Conservation (phyloP, 2,797 vertebrate genomes). For the Poecilia gillii region DNA sequence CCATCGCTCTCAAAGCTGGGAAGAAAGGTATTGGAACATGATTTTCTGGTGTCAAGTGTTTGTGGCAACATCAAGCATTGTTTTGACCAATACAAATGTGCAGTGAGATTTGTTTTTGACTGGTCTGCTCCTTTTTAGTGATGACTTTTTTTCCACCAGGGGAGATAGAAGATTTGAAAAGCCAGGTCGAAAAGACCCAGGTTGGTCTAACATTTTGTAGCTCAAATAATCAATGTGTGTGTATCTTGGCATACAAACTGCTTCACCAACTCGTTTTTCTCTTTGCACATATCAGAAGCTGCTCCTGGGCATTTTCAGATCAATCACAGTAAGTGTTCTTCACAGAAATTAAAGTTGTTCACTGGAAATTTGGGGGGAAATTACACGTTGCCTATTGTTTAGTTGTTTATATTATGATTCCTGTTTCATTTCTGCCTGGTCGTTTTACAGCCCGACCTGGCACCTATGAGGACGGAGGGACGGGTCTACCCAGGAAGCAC, state of each 20-base stretch:
- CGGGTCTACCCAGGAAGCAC: slow-evolving; percentile 87
- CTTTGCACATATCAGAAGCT: slow-evolving; percentile 61
- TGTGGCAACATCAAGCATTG: background rate
- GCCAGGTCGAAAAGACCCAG: slow-evolving; percentile 97
- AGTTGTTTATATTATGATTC: background rate
- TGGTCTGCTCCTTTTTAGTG: slow-evolving; percentile 3
- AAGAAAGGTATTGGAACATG: slow-evolving; percentile 89
- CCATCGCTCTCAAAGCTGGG: slow-evolving; percentile 99
- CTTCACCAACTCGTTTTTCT: slow-evolving; percentile 33
- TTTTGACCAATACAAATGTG: background rate
- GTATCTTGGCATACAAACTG: slow-evolving; percentile 9
- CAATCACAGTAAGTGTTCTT: slow-evolving; percentile 80
- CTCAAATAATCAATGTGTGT: slow-evolving; percentile 30
- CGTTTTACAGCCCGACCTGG: slow-evolving; percentile 86
- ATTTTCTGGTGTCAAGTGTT: background rate
- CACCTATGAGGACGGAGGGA: slow-evolving; percentile 91
- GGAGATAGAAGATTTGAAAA: slow-evolving; percentile 99
- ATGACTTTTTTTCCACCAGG: slow-evolving; percentile 69
- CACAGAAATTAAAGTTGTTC: background rate
- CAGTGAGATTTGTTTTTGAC: background rate
- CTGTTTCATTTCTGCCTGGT: background rate
- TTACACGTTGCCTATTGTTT: background rate
- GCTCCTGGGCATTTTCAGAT: slow-evolving; percentile 82
- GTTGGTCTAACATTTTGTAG: slow-evolving; percentile 77
- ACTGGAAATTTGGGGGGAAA: background rate